phyloP scores from a whole-genome alignment of 1,140 invertebrate species.

The Sycophila sp. region DNA sequence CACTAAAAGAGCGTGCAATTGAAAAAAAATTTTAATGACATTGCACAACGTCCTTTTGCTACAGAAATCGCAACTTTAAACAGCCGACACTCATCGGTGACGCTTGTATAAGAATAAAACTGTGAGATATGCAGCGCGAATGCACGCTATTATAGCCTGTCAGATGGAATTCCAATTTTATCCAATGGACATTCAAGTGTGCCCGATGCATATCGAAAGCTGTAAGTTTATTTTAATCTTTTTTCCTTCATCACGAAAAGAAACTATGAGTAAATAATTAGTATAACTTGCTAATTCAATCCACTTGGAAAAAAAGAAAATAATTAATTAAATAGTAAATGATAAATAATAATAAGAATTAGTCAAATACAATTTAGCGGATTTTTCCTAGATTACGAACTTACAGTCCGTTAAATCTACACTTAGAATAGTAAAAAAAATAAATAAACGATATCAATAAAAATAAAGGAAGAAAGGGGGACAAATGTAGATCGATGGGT shows the following conservation, averaged over 20 bases:
- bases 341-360: neutral
- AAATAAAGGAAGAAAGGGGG: too few species aligned
- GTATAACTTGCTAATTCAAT: too few species aligned
- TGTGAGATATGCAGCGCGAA: conserved; percentile 78
- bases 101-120: conserved; percentile 82
- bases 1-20: conserved; percentile 83
- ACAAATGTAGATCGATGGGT: too few species aligned
- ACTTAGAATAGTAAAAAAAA: neutral
- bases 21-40: conserved; percentile 18
- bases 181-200: conserved; percentile 86
- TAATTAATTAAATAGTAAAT: neutral
- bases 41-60: conserved; percentile 34
- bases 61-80: conserved; percentile 81
- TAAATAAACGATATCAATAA: neutral
- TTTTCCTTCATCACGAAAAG: neutral
- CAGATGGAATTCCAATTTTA: conserved; percentile 88
- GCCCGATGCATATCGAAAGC: conserved; percentile 83
- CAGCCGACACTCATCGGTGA: conserved; percentile 83
- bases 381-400: too few species aligned
- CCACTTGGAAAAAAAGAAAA: neutral
- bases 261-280: neutral
- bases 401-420: too few species aligned
- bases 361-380: too few species aligned
- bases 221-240: conserved; percentile 75
- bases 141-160: conserved; percentile 86